phyloP scores from a whole-genome alignment of 2,888 invertebrate genomes.

The Hirtodrosophila cameraria region DNA sequence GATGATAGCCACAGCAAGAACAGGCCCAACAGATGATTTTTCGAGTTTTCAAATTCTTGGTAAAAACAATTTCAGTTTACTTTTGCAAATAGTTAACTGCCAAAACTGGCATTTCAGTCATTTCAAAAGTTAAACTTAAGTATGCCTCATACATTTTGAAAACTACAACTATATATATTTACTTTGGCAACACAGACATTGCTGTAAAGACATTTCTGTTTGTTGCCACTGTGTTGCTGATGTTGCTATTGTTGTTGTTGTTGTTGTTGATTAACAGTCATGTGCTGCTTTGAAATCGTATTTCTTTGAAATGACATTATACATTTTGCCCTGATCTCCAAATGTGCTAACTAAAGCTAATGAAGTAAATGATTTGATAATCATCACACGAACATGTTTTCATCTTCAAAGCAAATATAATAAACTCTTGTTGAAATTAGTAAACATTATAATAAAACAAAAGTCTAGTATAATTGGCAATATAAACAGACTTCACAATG shows the following conservation, averaged over 20 bases:
- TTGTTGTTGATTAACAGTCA: constrained; percentile 47
- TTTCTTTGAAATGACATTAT: constrained; percentile 35
- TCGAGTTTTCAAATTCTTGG: constrained; percentile 64
- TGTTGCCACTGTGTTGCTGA: constrained; percentile 4
- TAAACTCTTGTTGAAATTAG: neutral
- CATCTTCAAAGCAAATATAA: constrained; percentile 4
- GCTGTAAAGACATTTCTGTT: constrained; percentile 24
- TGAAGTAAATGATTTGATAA: constrained; percentile 29
- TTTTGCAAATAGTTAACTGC: constrained; percentile 20
- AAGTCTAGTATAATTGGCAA: no score
- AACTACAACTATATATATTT: no score
- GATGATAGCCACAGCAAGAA: constrained; percentile 1
- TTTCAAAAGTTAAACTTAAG: constrained; percentile 15
- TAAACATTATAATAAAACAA: no score
- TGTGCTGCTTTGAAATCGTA: constrained; percentile 43
- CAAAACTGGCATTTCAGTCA: constrained; percentile 23
- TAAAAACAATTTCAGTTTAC: constrained; percentile 71
- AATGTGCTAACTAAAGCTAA: constrained; percentile 51
- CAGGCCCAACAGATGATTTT: constrained; percentile 51
- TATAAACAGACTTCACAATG: no score
- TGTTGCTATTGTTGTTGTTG: constrained; percentile 7
- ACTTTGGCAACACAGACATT: no score
- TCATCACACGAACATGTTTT: constrained; percentile 17
- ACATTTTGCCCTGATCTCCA: constrained; percentile 4
- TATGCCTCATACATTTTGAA: neutral